A percentile compares a stretch with the other conserved stretches of the same genome.
These are phyloP conservation scores for Euzetes globulus DNA, from an alignment of 2,888 invertebrate species.

Conservation along the genomic window DNA sequence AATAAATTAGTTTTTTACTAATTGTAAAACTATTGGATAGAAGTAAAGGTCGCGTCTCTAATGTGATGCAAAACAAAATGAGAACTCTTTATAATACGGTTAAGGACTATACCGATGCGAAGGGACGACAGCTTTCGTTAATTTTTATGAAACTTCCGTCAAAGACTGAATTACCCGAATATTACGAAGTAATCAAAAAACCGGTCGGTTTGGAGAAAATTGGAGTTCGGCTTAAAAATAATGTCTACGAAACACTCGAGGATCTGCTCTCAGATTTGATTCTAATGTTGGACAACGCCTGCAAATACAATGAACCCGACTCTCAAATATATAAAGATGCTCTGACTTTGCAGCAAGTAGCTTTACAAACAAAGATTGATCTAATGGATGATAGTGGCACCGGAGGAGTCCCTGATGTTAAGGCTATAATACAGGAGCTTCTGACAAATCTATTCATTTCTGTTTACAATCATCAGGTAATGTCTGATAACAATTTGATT, in stretches of 20 bases:
- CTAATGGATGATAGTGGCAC: slow-evolving; percentile 69
- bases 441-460: slow-evolving; percentile 82
- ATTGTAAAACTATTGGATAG: not conserved
- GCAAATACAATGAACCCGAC: slow-evolving; percentile 94
- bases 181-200: slow-evolving; percentile 91
- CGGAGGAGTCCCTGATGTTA: slow-evolving; percentile 79
- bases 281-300: slow-evolving; percentile 91
- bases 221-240: slow-evolving; percentile 70
- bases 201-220: slow-evolving; percentile 96
- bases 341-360: slow-evolving; percentile 78
- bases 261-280: slow-evolving; percentile 81
- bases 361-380: slow-evolving; percentile 79
- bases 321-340: slow-evolving; percentile 97
- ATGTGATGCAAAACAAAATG: slow-evolving; percentile 59
- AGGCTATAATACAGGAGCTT: slow-evolving; percentile 80
- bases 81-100: slow-evolving; percentile 80
- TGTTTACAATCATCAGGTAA: slow-evolving; percentile 79
- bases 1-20: too few relatives aligned
- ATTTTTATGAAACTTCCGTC: slow-evolving; percentile 93
- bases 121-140: slow-evolving; percentile 78
- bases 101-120: slow-evolving; percentile 75
- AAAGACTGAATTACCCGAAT: slow-evolving; percentile 88
- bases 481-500: not conserved
- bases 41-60: not conserved
- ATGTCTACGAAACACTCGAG: slow-evolving; percentile 68